Evolutionary conservation across 1,140 invertebrate species (phyloP).

Genomic region (Dinoponera quadriceps): DNA sequence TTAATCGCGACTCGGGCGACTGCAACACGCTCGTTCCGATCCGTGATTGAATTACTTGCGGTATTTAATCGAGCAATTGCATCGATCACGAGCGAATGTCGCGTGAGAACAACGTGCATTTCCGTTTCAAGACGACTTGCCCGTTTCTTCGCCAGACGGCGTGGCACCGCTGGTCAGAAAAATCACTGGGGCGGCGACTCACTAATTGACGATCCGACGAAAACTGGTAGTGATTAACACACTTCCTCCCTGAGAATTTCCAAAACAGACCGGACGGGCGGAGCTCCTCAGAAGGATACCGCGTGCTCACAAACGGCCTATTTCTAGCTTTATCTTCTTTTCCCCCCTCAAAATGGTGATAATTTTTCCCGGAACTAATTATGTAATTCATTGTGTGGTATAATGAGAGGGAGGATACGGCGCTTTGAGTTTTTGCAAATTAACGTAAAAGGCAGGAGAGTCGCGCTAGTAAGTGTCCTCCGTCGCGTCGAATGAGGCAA

Average conservation of each 20-base stretch:
- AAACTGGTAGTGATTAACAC: slow-evolving; percentile 73
- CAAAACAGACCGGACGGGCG: neutral
- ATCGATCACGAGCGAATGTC: neutral
- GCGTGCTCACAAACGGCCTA: slow-evolving; percentile 30
- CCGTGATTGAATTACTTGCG: no score
- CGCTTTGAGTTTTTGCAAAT: no score
- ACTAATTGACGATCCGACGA: slow-evolving; percentile 79
- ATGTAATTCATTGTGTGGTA: no score
- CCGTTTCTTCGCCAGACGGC: slow-evolving; percentile 70
- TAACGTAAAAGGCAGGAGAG: no score
- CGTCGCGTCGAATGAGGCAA: no score
- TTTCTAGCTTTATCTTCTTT: neutral
- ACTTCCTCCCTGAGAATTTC: slow-evolving; percentile 63
- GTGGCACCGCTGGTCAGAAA: slow-evolving; percentile 71
- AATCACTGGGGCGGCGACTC: slow-evolving; percentile 64
- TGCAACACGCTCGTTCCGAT: no score
- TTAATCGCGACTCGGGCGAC: neutral
- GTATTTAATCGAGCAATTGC: no score
- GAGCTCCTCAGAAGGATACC: slow-evolving; percentile 10
- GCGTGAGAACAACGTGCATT: neutral
- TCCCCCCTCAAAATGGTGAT: no score
- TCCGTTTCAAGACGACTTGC: slow-evolving; percentile 21
- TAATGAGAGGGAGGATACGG: no score
- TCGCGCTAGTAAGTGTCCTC: no score
- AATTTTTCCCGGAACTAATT: no score